Conservation (phyloP, 2,113 vertebrate genomes). For the Hyperoodon ampullatus region DNA sequence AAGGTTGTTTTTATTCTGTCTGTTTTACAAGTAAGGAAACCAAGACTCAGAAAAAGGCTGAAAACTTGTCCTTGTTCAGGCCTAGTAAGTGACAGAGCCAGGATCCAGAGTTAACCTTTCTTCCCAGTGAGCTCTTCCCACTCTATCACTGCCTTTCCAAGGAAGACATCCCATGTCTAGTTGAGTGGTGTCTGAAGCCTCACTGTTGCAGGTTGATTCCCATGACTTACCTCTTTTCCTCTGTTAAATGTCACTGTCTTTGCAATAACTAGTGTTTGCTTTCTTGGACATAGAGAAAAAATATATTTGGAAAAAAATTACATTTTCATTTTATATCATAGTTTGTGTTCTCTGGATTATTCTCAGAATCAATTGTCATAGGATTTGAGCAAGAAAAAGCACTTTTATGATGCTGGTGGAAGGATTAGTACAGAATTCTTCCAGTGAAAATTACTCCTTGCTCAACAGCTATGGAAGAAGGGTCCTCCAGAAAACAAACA, state of each 20-base stretch:
- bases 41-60: neutral
- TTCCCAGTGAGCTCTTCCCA: neutral
- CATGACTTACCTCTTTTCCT: neutral
- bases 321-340: conserved; percentile 1
- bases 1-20: neutral
- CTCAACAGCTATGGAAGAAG: neutral
- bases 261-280: neutral
- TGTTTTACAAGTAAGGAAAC: neutral
- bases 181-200: neutral
- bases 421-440: neutral
- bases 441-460: neutral
- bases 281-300: neutral
- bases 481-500: neutral
- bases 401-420: neutral
- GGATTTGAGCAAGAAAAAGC: neutral
- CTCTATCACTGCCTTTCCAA: neutral
- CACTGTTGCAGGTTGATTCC: neutral
- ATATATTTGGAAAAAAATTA: neutral
- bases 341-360: neutral
- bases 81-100: neutral
- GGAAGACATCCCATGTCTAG: neutral
- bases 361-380: neutral
- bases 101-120: neutral
- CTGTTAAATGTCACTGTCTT: neutral
- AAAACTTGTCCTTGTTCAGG: neutral